Percentiles rank a stretch among this genome's conserved stretches.
phyloP scores from a whole-genome alignment of 1,140 invertebrate genomes.

The Leucophenga varia region DNA sequence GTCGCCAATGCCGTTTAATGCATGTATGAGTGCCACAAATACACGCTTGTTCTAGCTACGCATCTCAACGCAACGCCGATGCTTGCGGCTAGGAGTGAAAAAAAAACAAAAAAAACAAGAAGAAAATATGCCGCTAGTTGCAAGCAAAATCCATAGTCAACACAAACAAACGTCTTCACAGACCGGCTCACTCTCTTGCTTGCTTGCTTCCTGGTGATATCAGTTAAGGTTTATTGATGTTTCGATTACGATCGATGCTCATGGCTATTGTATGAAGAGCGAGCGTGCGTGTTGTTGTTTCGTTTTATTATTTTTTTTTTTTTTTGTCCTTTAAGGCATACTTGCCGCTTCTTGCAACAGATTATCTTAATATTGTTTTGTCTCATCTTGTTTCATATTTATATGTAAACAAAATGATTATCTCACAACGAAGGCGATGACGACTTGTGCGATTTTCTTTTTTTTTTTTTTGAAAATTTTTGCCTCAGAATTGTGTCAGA shows the following conservation, averaged over 20 bases:
- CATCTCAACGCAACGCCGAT: not conserved
- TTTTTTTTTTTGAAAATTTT: no score
- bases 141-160: not conserved
- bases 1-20: no score
- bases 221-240: conserved; percentile 56
- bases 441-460: no score
- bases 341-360: conserved; percentile 20
- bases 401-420: no score
- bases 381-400: no score
- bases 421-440: conserved; percentile 18
- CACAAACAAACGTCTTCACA: no score
- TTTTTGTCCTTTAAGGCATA: conserved; percentile 40
- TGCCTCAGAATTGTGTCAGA: conserved; percentile 43
- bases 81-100: no score
- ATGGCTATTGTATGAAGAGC: conserved; percentile 29
- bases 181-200: not conserved
- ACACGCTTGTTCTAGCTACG: conserved; percentile 1
- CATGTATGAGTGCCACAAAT: not conserved
- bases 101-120: not conserved
- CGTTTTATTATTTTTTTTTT: no score
- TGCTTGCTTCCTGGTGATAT: conserved; percentile 19
- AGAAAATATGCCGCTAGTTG: not conserved
- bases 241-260: conserved; percentile 50
- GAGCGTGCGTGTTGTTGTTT: no score
- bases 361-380: no score